Evolutionary conservation across 1,140 invertebrate genomes (phyloP), one percentile per base, ranked within the genome.

Genomic region (Drosophila ficusphila): DNA sequence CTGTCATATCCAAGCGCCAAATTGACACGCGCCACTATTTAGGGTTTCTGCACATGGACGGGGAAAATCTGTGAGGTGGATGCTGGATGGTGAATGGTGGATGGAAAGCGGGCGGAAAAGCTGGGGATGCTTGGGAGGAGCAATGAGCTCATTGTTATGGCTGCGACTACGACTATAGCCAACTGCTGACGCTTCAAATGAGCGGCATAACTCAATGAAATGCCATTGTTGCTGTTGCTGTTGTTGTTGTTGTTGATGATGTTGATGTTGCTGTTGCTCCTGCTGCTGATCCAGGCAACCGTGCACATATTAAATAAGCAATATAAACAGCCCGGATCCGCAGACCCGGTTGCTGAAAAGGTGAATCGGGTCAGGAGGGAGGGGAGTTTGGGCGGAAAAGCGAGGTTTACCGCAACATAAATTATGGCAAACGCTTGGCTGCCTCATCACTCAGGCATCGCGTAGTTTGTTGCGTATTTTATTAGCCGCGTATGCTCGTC

Each of bases 241-340:
- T 54, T 39, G 67, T 42, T 38, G 69, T 14, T 58, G 39, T n/a
- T 27, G 53, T 27, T 27, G n/a, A n/a, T n/a, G n/a, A n/a, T n/a
- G n/a, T n/a, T n/a, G n/a, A n/a, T n/a, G n/a, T n/a, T n/a, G n/a
- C 44, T 18, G 19, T 11, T 49, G 29, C 27, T 60, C 41, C 47
- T 68, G 19, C 31, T 44, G 67, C 25, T 72, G 47, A 85, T 61
- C 72, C 81, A 85, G 76, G 72, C 79, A 81, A 60, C 65, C 79
- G 76, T 76, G 81, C 76, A 86, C 81, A 85, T 85, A 85, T 85
- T 85, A 86, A 85, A 85, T 86, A 85, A 85, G 81, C 79, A 86
- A 85, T 81, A 86, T 86, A 81, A 76, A 86, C 79, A 81, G 64
- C 18, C 29, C 61, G 16, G 38, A 27, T 29, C 34, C 61, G 31